These are phyloP conservation scores for Pachydiplax longipennis DNA, from an alignment of 2,888 invertebrate genomes.

Conservation along the genomic window DNA sequence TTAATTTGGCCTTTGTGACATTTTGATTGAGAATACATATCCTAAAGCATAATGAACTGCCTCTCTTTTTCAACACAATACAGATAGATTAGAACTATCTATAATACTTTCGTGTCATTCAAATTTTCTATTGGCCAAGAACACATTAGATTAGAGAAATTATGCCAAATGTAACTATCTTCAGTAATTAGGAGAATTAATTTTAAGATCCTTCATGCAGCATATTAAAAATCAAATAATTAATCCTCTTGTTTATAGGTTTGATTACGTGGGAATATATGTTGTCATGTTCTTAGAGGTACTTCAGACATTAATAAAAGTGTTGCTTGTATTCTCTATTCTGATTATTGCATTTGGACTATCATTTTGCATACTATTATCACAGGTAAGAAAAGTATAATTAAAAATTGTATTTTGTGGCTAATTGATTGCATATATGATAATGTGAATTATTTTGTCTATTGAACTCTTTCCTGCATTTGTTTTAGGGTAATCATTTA, in stretches of 20 bases:
- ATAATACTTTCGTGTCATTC: no score
- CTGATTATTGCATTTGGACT: constrained; percentile 90
- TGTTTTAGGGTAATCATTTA: constrained; percentile 73
- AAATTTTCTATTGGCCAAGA: no score
- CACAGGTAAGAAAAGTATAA: constrained; percentile 66
- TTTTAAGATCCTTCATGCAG: neutral
- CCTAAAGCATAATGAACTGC: no score
- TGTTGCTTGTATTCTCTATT: constrained; percentile 86
- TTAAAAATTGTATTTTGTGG: neutral
- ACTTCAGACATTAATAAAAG: constrained; percentile 84
- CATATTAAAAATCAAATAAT: neutral
- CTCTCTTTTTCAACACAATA: no score
- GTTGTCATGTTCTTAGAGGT: constrained; percentile 95
- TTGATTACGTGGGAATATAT: constrained; percentile 81
- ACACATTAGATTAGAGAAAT: no score
- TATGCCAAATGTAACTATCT: no score
- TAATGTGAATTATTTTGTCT: neutral
- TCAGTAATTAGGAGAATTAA: neutral
- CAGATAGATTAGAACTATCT: no score
- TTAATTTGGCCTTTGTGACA: no score
- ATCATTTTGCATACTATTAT: constrained; percentile 83
- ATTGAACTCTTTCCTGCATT: neutral
- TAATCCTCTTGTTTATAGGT: constrained; percentile 58
- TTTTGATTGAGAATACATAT: no score
- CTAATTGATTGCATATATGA: neutral